Evolutionary conservation across 1,140 invertebrate genomes (phyloP).

Genomic region (Ceratosolen solmsi): DNA sequence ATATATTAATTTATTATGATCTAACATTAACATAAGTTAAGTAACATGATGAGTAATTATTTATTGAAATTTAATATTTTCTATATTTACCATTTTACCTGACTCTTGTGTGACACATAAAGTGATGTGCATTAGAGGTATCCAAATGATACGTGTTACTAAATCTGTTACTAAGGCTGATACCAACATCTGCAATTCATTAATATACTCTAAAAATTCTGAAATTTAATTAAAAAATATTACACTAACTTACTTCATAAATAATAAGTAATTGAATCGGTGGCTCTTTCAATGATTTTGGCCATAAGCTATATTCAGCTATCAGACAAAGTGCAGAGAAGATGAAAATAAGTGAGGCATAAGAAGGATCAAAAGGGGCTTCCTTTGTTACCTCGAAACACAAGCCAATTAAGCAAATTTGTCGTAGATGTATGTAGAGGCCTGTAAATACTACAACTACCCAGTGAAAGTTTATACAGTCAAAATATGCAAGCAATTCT

Average conservation of each 20-base stretch:
- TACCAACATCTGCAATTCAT: conserved; percentile 64
- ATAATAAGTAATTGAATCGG: conserved; percentile 67
- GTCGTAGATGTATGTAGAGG: conserved; percentile 67
- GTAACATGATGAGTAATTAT: too few species aligned
- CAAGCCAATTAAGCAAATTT: conserved; percentile 70
- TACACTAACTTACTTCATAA: conserved; percentile 64
- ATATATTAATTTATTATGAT: too few species aligned
- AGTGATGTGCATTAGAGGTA: conserved; percentile 65
- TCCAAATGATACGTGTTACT: conserved; percentile 65
- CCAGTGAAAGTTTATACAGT: conserved; percentile 69
- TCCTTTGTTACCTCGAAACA: conserved; percentile 61
- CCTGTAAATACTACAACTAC: conserved; percentile 65
- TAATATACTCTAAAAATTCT: neutral
- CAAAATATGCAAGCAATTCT: conserved; percentile 55
- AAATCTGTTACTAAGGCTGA: conserved; percentile 68
- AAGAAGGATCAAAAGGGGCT: conserved; percentile 63
- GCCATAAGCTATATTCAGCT: conserved; percentile 70
- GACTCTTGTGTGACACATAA: conserved; percentile 66
- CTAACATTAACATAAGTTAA: too few species aligned
- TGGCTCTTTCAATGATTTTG: conserved; percentile 69
- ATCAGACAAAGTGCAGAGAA: conserved; percentile 68
- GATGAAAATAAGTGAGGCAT: conserved; percentile 65
- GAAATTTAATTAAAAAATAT: neutral
- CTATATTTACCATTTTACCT: conserved; percentile 63
- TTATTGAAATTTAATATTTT: neutral